Base-by-base conservation (phyloP, 2,888 invertebrate genomes). In the Apamea crenata region DNA sequence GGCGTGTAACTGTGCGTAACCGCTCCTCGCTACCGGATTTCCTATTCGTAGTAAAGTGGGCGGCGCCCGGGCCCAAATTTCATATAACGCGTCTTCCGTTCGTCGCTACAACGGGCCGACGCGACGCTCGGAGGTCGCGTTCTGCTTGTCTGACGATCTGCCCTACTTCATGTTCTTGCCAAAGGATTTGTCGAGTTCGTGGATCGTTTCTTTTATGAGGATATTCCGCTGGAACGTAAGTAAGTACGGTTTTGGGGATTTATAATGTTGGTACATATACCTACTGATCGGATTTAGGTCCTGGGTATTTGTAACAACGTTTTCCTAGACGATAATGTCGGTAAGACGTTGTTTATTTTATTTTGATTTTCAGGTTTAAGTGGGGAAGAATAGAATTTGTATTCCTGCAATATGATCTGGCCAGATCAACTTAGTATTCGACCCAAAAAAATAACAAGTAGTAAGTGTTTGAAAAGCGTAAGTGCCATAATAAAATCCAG, bases 21-120 rank as follows among this genome's bases (percentile, higher is more conserved):
- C 96, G 96, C 95, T 96, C 94, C 95, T 95, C 95, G 95, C 95
- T 96, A 95, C 96, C 96, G 96, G 96, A 96, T 96, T 97, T 97
- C 97, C 97, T 96, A 96, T 96, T 96, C 95, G 96, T 95, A 97
- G 96, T 96, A 96, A 96, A 96, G 96, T 96, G 96, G 96, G 95
- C 96, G 96, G 96, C 96, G 96, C 95, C 95, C 91, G 94, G 94
- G 93, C 94, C 93, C 94, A 95, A 95, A 96, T 96, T 96, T 96
- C 96, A 95, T 95, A 95, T 95, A 95, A 94, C 94, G 94, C 93
- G 94, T 95, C 95, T 96, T 95, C 95, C 95, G 95, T 95, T 95
- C 95, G 95, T 93, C 93, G 95, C 93, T 93, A 95, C 95, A 93
- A 92, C 93, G 90, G 93, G 93, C 93, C 94, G 92, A 92, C 92